These are phyloP conservation scores for Lucilia sericata DNA, from an alignment of 1,140 invertebrate species.

Conservation along the genomic window DNA sequence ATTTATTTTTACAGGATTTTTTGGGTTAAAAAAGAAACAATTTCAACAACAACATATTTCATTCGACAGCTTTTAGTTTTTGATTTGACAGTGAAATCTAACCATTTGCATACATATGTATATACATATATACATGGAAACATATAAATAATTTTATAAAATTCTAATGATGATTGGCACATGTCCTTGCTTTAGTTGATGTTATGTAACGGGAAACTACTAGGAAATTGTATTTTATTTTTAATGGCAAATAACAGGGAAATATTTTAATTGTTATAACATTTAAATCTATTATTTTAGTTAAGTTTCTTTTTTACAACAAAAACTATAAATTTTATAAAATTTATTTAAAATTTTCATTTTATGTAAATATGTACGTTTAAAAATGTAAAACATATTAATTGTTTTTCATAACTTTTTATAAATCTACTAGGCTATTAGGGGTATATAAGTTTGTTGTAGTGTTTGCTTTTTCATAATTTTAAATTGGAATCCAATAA, in stretches of 20 bases:
- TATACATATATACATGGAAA: too few relatives aligned
- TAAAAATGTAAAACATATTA: too few relatives aligned
- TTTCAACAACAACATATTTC: not conserved
- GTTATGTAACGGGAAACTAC: not conserved
- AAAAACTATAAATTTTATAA: not conserved
- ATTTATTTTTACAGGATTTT: too few relatives aligned
- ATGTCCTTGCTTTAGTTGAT: not conserved
- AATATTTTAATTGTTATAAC: not conserved
- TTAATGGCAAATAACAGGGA: not conserved
- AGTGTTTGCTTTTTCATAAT: too few relatives aligned
- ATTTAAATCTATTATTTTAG: not conserved
- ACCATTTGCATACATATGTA: too few relatives aligned
- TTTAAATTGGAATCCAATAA: too few relatives aligned
- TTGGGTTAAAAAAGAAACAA: too few relatives aligned
- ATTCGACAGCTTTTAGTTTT: constrained; percentile 17
- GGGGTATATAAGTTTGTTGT: too few relatives aligned
- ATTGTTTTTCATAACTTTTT: too few relatives aligned
- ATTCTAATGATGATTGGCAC: constrained; percentile 19
- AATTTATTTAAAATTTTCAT: not conserved
- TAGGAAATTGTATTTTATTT: not conserved
- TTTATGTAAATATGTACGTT: too few relatives aligned
- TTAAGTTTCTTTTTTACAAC: not conserved
- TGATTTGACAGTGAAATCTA: not conserved
- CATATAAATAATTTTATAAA: not conserved
- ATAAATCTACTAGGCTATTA: too few relatives aligned